phyloP scores from a whole-genome alignment of 2,113 vertebrate genomes.

The Grammomys dolichurus region DNA sequence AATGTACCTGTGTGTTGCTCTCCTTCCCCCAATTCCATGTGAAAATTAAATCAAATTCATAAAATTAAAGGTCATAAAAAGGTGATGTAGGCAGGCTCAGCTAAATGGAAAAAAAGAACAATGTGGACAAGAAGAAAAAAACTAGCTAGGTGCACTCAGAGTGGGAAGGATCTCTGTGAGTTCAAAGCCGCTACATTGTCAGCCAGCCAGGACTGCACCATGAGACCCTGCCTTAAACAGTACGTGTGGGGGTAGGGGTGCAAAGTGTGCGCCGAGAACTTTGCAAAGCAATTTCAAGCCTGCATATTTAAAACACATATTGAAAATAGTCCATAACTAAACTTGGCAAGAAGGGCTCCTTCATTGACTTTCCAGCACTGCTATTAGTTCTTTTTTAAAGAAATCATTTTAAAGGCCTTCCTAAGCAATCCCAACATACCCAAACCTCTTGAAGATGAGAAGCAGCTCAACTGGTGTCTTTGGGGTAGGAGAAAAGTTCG shows the following conservation, averaged over 20 bases:
- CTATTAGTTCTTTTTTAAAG: constrained; percentile 26
- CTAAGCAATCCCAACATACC: constrained; percentile 73
- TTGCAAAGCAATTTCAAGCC: constrained; percentile 45
- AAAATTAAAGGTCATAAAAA: constrained; percentile 65
- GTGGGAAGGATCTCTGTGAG: neutral
- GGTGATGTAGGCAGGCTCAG: constrained; percentile 34
- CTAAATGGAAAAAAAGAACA: constrained; percentile 66
- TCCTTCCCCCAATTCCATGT: neutral
- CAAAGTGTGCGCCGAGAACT: neutral
- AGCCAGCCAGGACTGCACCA: neutral
- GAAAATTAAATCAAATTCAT: constrained; percentile 77
- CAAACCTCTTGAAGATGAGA: constrained; percentile 48
- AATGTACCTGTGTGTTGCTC: neutral
- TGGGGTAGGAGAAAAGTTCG: constrained; percentile 74
- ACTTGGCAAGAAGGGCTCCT: constrained; percentile 2
- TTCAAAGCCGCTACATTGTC: neutral
- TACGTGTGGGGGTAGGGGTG: neutral
- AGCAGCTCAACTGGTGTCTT: constrained; percentile 83
- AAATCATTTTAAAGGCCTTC: constrained; percentile 65
- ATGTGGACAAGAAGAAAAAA: constrained; percentile 26
- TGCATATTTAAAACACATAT: constrained; percentile 50
- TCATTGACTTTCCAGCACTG: constrained; percentile 53
- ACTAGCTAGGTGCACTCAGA: neutral
- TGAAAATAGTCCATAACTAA: neutral
- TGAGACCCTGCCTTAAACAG: neutral